Evolutionary conservation across 2,797 vertebrate species (phyloP), one percentile per base, ranked within the genome.

Genomic region (Enteromius viviparus): DNA sequence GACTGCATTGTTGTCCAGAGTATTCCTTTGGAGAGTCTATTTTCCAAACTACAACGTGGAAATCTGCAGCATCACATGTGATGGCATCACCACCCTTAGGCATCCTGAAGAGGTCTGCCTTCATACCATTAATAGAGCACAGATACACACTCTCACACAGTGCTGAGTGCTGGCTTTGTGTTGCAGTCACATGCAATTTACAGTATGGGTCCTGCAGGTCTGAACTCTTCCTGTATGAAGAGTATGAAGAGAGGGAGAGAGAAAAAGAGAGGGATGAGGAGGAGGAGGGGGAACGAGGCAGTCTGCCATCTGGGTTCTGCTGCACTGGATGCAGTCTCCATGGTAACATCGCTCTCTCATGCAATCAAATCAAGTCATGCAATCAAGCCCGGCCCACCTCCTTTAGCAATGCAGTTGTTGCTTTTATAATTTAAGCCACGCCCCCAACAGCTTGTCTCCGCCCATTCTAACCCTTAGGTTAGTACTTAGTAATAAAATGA

Each of bases 311-410:
- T 87, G 68, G 82, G 84, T 60, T 88, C 76, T 85, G 76, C 87
- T 85, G 84, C 82, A 83, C 82, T 87, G 82, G 85, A 89, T 88
- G 87, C 85, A 89, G 87, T 91, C 88, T 87, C 86, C 40, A 78
- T 88, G 82, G 87, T 82, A 76, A 65, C 89, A 78, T 84, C 77
- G 45, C 83, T 86, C 85, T 85, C 79, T 85, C 79, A 14, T 26
- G 81, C 88, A 86, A 85, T 87, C 85, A 80, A 84, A 87, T 87
- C 76, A 84, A 65, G 37, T 78, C 64, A 66, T 87, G 47, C 58
- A 29, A 76, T 60, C 32, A 60, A 47, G 75, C 88, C 84, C 72
- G 42, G 51, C 88, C 88, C 80, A 66, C 76, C 76, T 17, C 55
- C 29, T 65, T 55, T 12, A 65, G 47, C 32, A 17, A 68, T 62